Evolutionary conservation across 2,113 vertebrate genomes (phyloP), one percentile per base, ranked within the genome.

Genomic region (Misgurnus anguillicaudatus): DNA sequence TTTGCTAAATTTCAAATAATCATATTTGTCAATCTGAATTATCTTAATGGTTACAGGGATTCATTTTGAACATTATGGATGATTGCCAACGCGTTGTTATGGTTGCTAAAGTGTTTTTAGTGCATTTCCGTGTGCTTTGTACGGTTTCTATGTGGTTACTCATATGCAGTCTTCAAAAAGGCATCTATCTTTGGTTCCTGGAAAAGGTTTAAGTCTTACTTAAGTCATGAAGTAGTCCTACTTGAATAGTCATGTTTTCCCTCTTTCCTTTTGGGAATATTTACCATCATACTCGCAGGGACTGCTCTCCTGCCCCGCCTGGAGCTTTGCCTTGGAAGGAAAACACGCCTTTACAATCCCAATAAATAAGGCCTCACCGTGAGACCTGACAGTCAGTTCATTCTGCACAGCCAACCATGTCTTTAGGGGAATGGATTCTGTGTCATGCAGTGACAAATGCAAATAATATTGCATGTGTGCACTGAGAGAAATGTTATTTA

Each of bases 341-440:
- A 74, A 62, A 61, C 57, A 74, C 39, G n/a, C 51, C 51, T 55
- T 19, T 72, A 45, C 4, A 7, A 3, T 9, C 39, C 9, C 55
- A 36, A 74, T 62, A 74, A 74, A 62, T 74, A 62, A 48, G 14
- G 13, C 14, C 41, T 62, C 71, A 47, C 39, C 4, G 41, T 36
- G 71, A 62, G 72, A 61, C 57, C 58, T 74, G 57, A 74, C 72
- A 74, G 57, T 74, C 72, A n/a, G 72, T 62, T 62, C 58, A 74
- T 74, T 74, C 17, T 61, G 57, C 21, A 62, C 57, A 62, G 72
- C 72, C 57, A 62, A 62, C 39, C 72, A 62, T 74, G 72, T 47
- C 58, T 74, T 74, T 74, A 74, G 3, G 57, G 58, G 72, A 74
- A 74, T 74, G 57, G 58, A 62, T 57, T 74, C 13, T 0, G 21